Conservation (phyloP, 2,113 vertebrate genomes). For the Brevimyrus niger region DNA sequence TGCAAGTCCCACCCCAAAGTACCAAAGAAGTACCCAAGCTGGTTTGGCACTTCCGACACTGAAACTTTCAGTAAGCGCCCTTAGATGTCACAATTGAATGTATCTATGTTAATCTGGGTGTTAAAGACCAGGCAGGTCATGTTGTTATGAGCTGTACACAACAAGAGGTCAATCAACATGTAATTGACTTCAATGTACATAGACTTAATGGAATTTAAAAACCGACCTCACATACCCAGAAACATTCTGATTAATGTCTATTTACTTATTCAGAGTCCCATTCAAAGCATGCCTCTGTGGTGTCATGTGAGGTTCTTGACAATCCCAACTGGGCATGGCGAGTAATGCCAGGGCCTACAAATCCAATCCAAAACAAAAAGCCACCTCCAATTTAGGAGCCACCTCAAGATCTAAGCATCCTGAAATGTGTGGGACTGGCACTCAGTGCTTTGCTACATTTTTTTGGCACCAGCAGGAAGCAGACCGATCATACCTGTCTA, state of each 20-base stretch:
- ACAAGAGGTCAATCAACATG: neutral
- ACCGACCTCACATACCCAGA: neutral
- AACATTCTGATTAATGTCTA: neutral
- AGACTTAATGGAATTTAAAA: neutral
- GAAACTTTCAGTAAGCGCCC: neutral
- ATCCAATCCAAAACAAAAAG: constrained; percentile 13
- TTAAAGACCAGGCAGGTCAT: neutral
- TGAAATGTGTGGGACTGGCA: neutral
- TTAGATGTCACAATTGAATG: neutral
- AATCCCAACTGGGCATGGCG: neutral
- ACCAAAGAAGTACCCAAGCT: too few species aligned
- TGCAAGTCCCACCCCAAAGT: too few species aligned
- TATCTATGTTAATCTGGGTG: neutral
- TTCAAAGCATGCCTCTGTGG: neutral
- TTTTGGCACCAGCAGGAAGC: neutral
- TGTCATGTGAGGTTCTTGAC: neutral
- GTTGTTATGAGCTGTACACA: neutral
- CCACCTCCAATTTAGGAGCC: neutral
- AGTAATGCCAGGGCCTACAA: constrained; percentile 6
- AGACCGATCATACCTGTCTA: neutral
- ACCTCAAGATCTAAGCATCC: neutral
- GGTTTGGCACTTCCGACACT: too few species aligned
- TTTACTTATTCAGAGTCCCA: neutral
- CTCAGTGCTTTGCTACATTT: neutral
- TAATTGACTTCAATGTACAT: neutral